These are phyloP conservation scores for Periparus ater DNA, from an alignment of 2,797 vertebrate genomes.

Conservation along the genomic window DNA sequence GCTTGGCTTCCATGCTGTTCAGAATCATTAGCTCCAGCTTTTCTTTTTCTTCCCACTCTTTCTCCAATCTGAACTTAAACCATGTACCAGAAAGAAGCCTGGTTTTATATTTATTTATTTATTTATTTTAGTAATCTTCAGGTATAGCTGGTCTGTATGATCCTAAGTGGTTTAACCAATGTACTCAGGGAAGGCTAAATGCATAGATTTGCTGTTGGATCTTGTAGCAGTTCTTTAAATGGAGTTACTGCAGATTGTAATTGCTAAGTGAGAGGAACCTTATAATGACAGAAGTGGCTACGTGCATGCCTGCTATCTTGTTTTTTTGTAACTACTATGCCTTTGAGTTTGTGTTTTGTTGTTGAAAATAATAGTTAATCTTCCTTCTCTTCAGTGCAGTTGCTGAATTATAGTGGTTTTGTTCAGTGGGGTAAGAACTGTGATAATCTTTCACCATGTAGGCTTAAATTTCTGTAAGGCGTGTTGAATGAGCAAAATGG, in stretches of 20 bases:
- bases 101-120: neutral
- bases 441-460: neutral
- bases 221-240: neutral
- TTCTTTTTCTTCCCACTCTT: neutral
- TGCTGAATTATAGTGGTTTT: neutral
- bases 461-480: neutral
- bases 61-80: neutral
- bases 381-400: neutral
- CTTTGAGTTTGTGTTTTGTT: neutral
- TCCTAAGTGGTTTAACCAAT: neutral
- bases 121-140: neutral
- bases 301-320: fast-evolving
- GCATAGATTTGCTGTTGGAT: neutral
- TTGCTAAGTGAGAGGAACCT: neutral
- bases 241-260: neutral
- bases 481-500: neutral
- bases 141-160: neutral
- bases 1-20: neutral
- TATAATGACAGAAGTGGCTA: neutral
- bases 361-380: neutral
- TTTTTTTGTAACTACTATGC: neutral
- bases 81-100: neutral
- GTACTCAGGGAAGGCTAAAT: neutral
- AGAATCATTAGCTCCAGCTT: neutral
- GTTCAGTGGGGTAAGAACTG: neutral